Conservation (phyloP, 2,888 invertebrate species). For the Corythucha ciliata region DNA sequence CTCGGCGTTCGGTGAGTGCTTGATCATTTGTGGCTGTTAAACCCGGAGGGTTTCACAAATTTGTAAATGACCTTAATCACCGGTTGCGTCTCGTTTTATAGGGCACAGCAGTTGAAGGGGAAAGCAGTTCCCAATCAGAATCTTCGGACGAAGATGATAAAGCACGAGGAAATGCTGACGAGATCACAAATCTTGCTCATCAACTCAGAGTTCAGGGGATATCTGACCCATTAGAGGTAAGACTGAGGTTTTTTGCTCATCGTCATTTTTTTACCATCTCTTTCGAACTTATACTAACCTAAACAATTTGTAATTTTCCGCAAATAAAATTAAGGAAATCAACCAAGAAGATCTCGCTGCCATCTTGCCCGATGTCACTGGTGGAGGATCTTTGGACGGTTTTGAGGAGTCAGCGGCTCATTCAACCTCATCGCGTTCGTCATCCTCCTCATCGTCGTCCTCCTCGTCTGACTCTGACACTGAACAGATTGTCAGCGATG, state of each 20-base stretch:
- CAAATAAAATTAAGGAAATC: no score
- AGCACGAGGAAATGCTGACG: conserved; percentile 31
- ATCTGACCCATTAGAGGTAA: no score
- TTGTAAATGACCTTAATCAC: no score
- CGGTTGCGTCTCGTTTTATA: no score
- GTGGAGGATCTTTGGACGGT: conserved; percentile 47
- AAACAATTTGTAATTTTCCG: conserved; percentile 23
- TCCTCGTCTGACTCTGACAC: conserved; percentile 68
- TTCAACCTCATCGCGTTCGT: conserved; percentile 4
- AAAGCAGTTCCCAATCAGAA: conserved; percentile 23
- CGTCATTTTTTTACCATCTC: no score
- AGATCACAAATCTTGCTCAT: conserved; percentile 36
- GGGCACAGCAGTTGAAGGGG: conserved; percentile 13
- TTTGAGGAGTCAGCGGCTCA: conserved; percentile 43
- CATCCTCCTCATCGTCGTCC: conserved; percentile 37
- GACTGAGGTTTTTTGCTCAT: no score
- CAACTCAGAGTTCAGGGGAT: conserved; percentile 34
- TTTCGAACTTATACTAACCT: no score
- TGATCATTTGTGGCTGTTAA: no score
- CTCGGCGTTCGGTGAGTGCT: no score
- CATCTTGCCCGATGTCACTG: conserved; percentile 56
- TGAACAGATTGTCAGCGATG: conserved; percentile 60
- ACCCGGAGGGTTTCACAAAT: no score
- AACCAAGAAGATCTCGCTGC: conserved; percentile 71
- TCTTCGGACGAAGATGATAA: conserved; percentile 30